Evolutionary conservation across 2,888 invertebrate genomes (phyloP).

Genomic region (Lycophotia porphyrea): DNA sequence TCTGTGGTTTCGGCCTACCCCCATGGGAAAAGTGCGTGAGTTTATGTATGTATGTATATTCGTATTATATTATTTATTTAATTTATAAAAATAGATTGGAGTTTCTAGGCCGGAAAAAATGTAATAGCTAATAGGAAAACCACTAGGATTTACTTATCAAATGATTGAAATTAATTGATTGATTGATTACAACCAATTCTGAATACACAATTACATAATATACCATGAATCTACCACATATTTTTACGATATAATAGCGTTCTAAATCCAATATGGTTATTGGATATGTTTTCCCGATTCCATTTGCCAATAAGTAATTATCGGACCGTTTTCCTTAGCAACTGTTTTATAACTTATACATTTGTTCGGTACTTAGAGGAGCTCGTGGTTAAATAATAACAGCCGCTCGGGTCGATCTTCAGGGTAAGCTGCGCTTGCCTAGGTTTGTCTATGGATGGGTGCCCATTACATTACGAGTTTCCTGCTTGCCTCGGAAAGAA

Average conservation of each 20-base stretch:
- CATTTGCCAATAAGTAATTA: not conserved
- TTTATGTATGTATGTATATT: too few species aligned
- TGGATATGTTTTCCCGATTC: not conserved
- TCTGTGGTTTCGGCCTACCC: too few species aligned
- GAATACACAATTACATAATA: too few species aligned
- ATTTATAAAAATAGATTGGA: too few species aligned
- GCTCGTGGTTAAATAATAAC: not conserved
- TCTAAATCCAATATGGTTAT: not conserved
- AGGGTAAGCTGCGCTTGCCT: not conserved
- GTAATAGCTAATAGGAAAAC: not conserved
- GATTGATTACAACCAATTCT: not conserved
- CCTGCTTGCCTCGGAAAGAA: not conserved
- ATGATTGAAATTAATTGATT: not conserved
- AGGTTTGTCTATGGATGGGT: not conserved
- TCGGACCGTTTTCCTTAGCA: not conserved
- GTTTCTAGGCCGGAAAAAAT: not conserved
- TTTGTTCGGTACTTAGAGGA: not conserved
- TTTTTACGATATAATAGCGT: not conserved
- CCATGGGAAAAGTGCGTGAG: too few species aligned
- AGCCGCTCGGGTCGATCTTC: not conserved
- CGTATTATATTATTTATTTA: too few species aligned
- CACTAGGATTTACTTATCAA: not conserved
- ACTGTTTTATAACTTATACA: not conserved
- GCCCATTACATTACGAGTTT: not conserved
- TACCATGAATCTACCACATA: not conserved